Base-by-base conservation (phyloP, 2,113 vertebrate genomes). In the Gymnobelideus leadbeateri region DNA sequence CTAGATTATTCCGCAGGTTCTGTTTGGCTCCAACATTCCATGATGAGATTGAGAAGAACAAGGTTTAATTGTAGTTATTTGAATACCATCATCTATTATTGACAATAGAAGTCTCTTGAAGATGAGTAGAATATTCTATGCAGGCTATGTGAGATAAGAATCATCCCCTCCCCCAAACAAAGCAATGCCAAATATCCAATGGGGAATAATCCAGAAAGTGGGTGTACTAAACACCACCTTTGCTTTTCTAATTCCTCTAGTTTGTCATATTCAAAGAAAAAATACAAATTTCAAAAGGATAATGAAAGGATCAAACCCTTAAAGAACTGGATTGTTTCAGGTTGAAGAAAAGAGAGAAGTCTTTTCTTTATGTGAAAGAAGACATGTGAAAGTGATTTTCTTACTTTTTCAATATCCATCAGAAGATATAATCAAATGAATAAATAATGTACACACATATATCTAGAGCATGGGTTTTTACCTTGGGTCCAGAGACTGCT, bases 121-220 rank as follows among this genome's bases (percentile, higher is more conserved):
- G 96, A 96, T 92, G 43, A 96, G 89, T 93, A 89, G 91, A n/a
- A 91, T 77, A 95, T 93, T 95, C 23, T 24, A 26, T 89, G 89
- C 92, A 84, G 91, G 92, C 51, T 91, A 26, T 91, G 91, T 95
- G 94, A 95, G 94, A 89, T 51, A 93, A 96, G 91, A 94, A 92
- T 61, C n/a, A 28, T 11, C 12, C 11, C 28, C 31, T 5, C 57
- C 28, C 11, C 57, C 51, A 49, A 54, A 77, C 90, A 96, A 95
- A 95, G 49, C 47, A 95, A 89, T 90, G 95, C 37, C 31, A 92
- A 93, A n/a, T 21, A 94, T 68, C 11, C 28, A 28, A 31, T 50
- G 31, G 26, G 92, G 94, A 92, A 51, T 92, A 43, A 68, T 68
- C 46, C 93, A 94, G 91, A 95, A 95, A 91, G 91, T 84, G 31